Evolutionary conservation across 2,797 vertebrate genomes (phyloP).

Genomic region (Monodelphis domestica): DNA sequence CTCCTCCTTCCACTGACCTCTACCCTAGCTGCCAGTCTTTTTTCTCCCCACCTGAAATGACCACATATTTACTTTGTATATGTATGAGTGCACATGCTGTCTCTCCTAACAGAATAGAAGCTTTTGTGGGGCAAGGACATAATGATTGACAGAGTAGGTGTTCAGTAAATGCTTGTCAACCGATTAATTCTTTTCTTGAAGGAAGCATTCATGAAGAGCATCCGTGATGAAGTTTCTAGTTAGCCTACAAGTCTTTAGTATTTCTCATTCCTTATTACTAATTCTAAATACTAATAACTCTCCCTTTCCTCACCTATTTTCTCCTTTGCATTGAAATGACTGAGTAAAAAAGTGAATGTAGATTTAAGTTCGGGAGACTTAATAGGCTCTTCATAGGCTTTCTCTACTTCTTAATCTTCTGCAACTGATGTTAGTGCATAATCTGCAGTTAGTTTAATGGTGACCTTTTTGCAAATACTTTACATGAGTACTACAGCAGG

Average conservation of each 20-base stretch:
- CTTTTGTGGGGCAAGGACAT: background rate
- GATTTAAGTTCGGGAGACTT: background rate
- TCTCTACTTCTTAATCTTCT: background rate
- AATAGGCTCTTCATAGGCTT: background rate
- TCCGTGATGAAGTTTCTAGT: background rate
- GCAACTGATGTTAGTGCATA: background rate
- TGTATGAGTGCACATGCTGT: background rate
- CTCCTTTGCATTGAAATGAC: background rate
- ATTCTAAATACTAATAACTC: background rate
- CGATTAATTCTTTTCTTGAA: background rate
- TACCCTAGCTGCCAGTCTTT: background rate
- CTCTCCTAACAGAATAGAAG: background rate
- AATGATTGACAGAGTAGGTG: background rate
- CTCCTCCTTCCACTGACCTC: background rate
- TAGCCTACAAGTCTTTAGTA: background rate
- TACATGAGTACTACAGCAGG: background rate
- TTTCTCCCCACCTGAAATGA: background rate
- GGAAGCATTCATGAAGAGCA: background rate
- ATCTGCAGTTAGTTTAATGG: background rate
- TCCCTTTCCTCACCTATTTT: background rate
- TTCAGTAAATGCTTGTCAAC: background rate
- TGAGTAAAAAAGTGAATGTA: background rate
- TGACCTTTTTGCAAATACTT: background rate
- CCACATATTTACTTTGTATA: background rate
- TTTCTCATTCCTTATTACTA: background rate